Evolutionary conservation across 2,888 invertebrate genomes (phyloP), one percentile per base, ranked within the genome.

Genomic region (Acrocyrtus sp.): DNA sequence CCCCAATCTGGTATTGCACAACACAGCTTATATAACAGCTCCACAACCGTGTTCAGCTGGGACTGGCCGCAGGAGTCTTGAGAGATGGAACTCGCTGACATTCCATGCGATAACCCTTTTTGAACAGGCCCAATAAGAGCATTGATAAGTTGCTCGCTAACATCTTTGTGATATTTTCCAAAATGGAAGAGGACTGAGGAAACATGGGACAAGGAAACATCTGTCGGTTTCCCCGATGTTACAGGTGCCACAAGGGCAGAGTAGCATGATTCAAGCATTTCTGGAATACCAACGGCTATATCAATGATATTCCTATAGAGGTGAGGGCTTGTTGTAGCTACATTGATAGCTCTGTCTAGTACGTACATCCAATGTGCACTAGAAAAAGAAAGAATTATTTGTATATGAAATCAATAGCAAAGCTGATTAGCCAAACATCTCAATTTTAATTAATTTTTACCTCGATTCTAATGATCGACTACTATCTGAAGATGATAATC

Each of bases 11-110:
- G 77, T 51, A 78, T 74, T 29, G 74, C 61, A 56, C 78, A 78
- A 81, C 94, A 94, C 72, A 95, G 87, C 84, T 92, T 91, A 81
- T 92, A 92, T 66, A 94, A 87, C 69, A 94, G 86, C 84, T 93
- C 92, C 81, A 95, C 93, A 27, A 94, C 91, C 34, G 89, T 88
- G 75, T 89, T 89, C 69, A 78, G 68, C 80, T 84, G 84, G 41
- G 84, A 84, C 43, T 83, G 81, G 19, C 84, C 84, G 78, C 82
- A 82, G 19, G 83, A 70, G 17, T 74, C 58, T 17, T 75, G 62
- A 10, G 69, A 48, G 45, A 72, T 77, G 62, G 27, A 73, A 34
- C 67, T 76, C 61, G 45, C 78, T 47, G 61, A 81, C 41, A 66
- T 50, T 19, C 77, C 81, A 77, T 78, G 79, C 51, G 80, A 75